Evolutionary conservation across 35 echinoderm and acorn worm genomes (phyloP).

Genomic region (Lytechinus variegatus): DNA sequence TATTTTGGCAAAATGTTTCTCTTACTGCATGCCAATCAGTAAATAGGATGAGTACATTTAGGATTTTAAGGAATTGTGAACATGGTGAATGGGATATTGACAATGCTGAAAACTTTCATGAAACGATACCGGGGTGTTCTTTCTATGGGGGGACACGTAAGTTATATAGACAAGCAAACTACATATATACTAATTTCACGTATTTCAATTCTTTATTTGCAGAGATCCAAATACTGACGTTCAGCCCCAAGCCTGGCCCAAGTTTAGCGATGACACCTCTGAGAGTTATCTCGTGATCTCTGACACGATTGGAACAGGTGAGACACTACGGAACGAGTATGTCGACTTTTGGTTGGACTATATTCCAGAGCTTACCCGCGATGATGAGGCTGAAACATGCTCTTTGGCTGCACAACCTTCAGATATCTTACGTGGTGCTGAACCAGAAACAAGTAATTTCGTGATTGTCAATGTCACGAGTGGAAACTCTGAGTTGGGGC

Average conservation of each 20-base stretch:
- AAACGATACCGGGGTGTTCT: too few relatives aligned
- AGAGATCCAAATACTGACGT: neutral
- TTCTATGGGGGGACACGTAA: too few relatives aligned
- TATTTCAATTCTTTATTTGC: neutral
- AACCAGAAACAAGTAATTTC: neutral
- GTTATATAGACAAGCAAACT: too few relatives aligned
- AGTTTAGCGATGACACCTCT: neutral
- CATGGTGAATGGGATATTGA: too few relatives aligned
- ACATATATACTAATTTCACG: too few relatives aligned
- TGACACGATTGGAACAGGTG: neutral
- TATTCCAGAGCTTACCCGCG: neutral
- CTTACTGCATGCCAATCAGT: too few relatives aligned
- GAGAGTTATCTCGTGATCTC: conserved; percentile 30
- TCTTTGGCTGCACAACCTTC: neutral
- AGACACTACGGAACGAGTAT: neutral
- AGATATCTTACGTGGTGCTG: neutral
- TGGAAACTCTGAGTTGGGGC: neutral
- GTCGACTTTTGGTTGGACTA: conserved; percentile 6
- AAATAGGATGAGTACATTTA: too few relatives aligned
- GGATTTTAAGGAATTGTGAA: too few relatives aligned
- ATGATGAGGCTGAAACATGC: neutral
- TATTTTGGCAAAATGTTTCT: too few relatives aligned
- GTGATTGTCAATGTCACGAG: neutral
- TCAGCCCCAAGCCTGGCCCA: neutral
- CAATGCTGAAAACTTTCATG: too few relatives aligned